Base-by-base conservation (phyloP, 30 jellyfish, hydroid and myxozoan species). In the Nemopilema nomurai region DNA sequence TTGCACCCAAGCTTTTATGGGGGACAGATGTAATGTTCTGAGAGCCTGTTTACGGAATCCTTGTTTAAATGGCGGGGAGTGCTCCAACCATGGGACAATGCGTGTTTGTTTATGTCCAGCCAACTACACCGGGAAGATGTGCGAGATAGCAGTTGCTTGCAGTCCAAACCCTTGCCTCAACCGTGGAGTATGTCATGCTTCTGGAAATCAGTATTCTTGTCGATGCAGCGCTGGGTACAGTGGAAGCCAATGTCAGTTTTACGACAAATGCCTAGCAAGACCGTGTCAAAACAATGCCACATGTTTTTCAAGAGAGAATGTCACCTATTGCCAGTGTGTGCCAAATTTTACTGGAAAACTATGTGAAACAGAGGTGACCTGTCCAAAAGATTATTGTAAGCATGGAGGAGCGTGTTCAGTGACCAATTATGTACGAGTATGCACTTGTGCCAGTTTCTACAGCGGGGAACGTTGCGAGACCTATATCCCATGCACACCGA, bases 381-480 rank as follows among this genome's bases (percentile, higher is more conserved):
- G 87, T 41, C 19, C 87, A 16, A 57, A 18, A 0, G 67, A 21
- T 68, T 77, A 41, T 27, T 77, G 87, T 75, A 64, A 62, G 26
- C 16, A 77, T 26, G 78, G 87, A 24, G 87, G 87, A 21, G 33
- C 67, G 8, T 77, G 87, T 49, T 8, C 16, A 9, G 57, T 77
- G 8, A 16, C 25, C 16, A 63, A 63, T n/a, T 8, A 26, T 32
- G 18, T 7, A 18, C 77, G 78, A 8, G 19, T 18, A 28, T 83
- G 91, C 27, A 57, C 1, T 13, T 83, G 91, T 31, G 24, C 57
- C 24, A 63, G 16, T 0, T 20, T 50, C 18, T 83, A 51, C 80
- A 71, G 70, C 1, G 91, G 91, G 6, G 52, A 32, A 27, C 8
- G 27, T 52, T 83, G 91, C 71, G 91, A 83, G 65, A 83, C 91